Evolutionary conservation across 2,113 vertebrate species (phyloP), one percentile per base, ranked within the genome.

Genomic region (Propithecus coquereli): DNA sequence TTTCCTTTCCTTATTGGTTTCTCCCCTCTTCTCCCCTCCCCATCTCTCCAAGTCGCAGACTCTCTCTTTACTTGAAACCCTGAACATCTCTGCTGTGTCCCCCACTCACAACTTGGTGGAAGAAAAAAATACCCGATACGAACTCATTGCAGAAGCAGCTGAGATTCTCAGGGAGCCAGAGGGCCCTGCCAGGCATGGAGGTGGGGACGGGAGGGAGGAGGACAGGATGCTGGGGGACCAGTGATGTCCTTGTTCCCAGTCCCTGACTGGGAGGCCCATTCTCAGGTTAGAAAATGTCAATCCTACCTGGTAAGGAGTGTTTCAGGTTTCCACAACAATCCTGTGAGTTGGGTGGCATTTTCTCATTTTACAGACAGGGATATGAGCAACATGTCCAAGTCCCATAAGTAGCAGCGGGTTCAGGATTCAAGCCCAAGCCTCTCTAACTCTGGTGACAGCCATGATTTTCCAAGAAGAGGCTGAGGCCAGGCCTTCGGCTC

Each of bases 1-100:
- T 85, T 92, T 96, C 43, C 71, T 82, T 79, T 83, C 83, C 40
- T 92, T 43, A 22, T 90, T 94, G 59, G 71, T 61, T 77, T 84
- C 73, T 81, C 22, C 93, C 90, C 25, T 54, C 87, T 50, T 6
- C 50, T 47, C 23, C 9, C 17, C 10, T 32, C 27, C 8, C 66
- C 71, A 18, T 81, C 23, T 95, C 59, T 93, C 14, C 47, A 32
- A 47, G 54, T n/a, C 14, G n/a, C 57, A 92, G 34, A 87, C 16
- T 76, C 25, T 87, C 0, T 0, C 83, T 88, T 85, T 94, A 86
- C 83, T 92, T 94, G 66, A 70, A 97, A 43, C 66, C 79, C 50
- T 92, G 97, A 70, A 52, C 6, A 23, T 90, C 77, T 68, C 96
- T 91, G 17, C 89, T 92, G 37, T 14, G 61, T 68, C 81, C 0